Base-by-base conservation (phyloP, 2,113 vertebrate genomes). In the Philantomba maxwellii region DNA sequence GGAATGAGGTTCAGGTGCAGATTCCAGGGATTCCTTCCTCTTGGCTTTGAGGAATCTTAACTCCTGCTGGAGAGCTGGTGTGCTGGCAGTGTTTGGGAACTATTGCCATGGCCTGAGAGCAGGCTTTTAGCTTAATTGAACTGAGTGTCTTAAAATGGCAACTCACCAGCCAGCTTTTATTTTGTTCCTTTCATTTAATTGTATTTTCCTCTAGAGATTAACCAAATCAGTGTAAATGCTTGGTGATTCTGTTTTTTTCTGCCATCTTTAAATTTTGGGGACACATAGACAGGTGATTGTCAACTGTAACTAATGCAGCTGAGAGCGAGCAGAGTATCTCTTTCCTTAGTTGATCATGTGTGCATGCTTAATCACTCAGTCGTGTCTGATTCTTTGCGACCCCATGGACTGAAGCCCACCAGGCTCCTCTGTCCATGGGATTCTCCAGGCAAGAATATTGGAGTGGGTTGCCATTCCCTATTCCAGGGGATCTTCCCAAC, bases 61-160 rank as follows among this genome's bases (percentile, higher is more conserved):
- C 30, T 28, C 70, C 86, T 51, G 47, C 83, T 19, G 64, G 73
- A 11, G 10, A 6, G 16, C 43, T 25, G 78, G 36, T 39, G 0
- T 11, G 77, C 28, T n/a, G 60, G 57, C 93, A 7, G 60, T 23
- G 19, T 51, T 26, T 8, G 33, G 30, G 51, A n/a, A 6, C 3
- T 13, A n/a, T 70, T 16, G 2, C 45, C 91, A 70, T 66, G 73
- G 94, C 87, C 87, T 89, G 82, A 97, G 93, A 87, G 82, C 97
- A 98, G 97, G 98, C 98, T 99, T 99, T 99, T 98, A 99, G 97
- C 86, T 94, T 99, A 98, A 98, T 98, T 98, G 98, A 98, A 97
- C 94, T 2, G 73, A 96, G 51, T 83, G 43, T 97, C 97, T 98
- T 98, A 96, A 98, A 98, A 87, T 93, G 97, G 96, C 96, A 96